phyloP scores from a whole-genome alignment of 2,113 vertebrate genomes.

The Paratilapia polleni region DNA sequence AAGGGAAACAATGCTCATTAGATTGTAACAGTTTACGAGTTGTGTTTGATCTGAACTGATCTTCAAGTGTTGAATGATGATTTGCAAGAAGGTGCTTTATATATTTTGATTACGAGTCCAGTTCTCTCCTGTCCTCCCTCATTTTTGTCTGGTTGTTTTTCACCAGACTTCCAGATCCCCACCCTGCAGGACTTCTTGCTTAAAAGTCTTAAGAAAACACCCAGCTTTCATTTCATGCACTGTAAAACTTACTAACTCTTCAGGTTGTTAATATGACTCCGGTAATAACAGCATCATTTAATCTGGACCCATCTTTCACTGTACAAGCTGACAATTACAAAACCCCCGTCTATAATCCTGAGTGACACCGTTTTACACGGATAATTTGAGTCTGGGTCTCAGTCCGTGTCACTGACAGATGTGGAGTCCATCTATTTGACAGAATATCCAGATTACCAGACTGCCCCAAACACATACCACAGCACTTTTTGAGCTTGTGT shows the following conservation, averaged over 20 bases:
- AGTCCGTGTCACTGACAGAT: not conserved
- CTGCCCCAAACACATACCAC: not conserved
- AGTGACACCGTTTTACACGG: not conserved
- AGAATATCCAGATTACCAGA: not conserved
- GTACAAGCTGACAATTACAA: not conserved
- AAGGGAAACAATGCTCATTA: not conserved
- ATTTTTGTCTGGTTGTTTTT: not conserved
- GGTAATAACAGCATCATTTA: not conserved
- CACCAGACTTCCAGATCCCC: not conserved
- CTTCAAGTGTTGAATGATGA: not conserved
- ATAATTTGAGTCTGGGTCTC: not conserved
- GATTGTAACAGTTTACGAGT: not conserved
- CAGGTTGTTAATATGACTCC: not conserved
- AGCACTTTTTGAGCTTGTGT: constrained; percentile 9
- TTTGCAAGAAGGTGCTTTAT: not conserved
- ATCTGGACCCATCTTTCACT: not conserved
- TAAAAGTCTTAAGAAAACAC: not conserved
- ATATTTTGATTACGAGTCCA: not conserved
- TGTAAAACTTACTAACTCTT: not conserved
- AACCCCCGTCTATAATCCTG: not conserved
- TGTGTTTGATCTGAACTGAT: not conserved
- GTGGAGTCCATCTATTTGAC: constrained; percentile 9
- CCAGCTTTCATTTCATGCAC: not conserved
- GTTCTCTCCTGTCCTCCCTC: not conserved
- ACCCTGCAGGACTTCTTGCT: not conserved